Percentiles rank a stretch among this genome's conserved stretches.
These are phyloP conservation scores for Natrix natrix DNA, from an alignment of 2,797 vertebrate species.

Conservation along the genomic window DNA sequence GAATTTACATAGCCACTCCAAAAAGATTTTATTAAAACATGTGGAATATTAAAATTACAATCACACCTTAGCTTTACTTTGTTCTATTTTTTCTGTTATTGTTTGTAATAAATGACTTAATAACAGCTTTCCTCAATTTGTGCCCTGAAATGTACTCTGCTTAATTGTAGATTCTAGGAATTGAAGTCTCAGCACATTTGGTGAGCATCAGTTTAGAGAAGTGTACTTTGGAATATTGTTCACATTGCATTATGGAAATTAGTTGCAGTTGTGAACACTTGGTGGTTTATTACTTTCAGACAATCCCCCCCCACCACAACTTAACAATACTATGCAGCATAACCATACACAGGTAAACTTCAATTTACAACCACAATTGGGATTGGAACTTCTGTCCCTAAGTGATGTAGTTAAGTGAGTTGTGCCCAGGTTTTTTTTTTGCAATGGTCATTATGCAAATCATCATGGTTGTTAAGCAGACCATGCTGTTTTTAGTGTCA, in stretches of 20 bases:
- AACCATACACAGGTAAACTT: not conserved
- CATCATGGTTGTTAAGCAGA: not conserved
- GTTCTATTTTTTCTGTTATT: slow-evolving; percentile 18
- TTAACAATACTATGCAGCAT: not conserved
- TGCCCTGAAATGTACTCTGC: not conserved
- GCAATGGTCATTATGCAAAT: not conserved
- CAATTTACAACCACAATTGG: not conserved
- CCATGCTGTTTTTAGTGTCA: not conserved
- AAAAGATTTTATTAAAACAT: not conserved
- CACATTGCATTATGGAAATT: not conserved
- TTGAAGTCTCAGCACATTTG: not conserved
- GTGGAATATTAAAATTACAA: not conserved
- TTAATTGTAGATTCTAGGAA: not conserved
- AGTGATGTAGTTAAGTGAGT: not conserved
- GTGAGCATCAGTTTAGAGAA: not conserved
- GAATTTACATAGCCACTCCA: not conserved
- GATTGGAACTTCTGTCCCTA: not conserved
- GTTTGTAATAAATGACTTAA: not conserved
- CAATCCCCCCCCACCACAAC: not conserved
- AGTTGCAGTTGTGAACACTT: not conserved
- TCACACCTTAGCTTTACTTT: not conserved
- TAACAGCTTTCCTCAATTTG: not conserved
- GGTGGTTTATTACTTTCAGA: not conserved
- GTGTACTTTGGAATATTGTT: not conserved
- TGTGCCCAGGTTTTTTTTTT: not conserved